phyloP scores from a whole-genome alignment of 2,888 invertebrate genomes.

The Tineola bisselliella region DNA sequence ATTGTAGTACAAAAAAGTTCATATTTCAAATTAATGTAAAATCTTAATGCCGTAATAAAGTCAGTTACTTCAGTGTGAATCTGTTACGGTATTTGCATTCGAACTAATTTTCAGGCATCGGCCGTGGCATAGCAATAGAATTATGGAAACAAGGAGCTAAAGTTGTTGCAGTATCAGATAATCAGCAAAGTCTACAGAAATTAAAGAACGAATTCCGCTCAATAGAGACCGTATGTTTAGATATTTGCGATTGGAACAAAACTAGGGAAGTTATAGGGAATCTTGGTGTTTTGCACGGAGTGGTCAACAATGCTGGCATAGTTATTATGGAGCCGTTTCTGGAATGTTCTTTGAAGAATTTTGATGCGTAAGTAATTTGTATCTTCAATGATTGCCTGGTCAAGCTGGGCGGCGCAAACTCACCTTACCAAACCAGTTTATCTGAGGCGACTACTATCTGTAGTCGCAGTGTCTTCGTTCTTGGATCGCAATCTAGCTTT shows the following conservation, averaged over 20 bases:
- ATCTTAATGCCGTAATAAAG: too few relatives aligned
- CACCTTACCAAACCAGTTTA: background rate
- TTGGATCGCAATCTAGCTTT: too few relatives aligned
- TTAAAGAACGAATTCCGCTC: conserved; percentile 69
- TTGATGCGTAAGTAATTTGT: conserved; percentile 70
- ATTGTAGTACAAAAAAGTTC: too few relatives aligned
- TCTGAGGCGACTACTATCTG: too few relatives aligned
- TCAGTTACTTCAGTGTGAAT: too few relatives aligned
- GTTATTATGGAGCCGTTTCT: conserved; percentile 75
- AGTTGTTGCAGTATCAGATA: conserved; percentile 79
- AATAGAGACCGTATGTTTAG: conserved; percentile 71
- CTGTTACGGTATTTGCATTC: too few relatives aligned
- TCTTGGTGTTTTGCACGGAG: conserved; percentile 75
- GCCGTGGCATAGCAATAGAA: conserved; percentile 74
- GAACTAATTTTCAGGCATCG: conserved; percentile 71
- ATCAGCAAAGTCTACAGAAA: conserved; percentile 68
- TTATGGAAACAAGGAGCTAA: conserved; percentile 73
- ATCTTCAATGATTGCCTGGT: too few relatives aligned
- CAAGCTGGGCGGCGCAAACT: background rate
- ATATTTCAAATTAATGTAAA: too few relatives aligned
- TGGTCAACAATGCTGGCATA: conserved; percentile 90
- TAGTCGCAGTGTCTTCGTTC: too few relatives aligned
- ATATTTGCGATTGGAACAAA: conserved; percentile 78
- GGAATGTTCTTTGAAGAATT: conserved; percentile 72
- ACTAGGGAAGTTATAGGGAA: conserved; percentile 66